Evolutionary conservation across 1,140 invertebrate genomes (phyloP), one percentile per base, ranked within the genome.

Genomic region (Aphelenchoides besseyi): DNA sequence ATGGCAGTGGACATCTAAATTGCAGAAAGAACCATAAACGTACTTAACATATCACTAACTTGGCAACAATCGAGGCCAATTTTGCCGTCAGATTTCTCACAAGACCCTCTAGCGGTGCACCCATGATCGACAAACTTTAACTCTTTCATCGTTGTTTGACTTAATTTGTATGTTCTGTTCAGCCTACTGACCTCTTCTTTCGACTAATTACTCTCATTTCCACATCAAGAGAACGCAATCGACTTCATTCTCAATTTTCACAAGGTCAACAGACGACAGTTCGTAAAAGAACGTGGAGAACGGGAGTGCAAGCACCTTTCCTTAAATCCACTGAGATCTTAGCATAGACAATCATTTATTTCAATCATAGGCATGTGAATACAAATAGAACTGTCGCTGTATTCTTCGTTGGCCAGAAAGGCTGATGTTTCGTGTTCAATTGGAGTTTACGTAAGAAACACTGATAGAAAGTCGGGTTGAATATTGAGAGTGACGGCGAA

Each of bases 1-100:
- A 80, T 41, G 57, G 23, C 8, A 59, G 23, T 9, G 57, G 57
- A 18, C 18, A 41, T 9, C 9, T 59, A 18, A 8, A 59, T 9
- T 59, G 18, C 26, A 18, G 16, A 61, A 29, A 30, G n/a, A 48
- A 16, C 41, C 23, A 12, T 48, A 48, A 12, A 23, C 12, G 12
- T 48, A 12, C 12, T 48, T 48, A 12, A 48, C 41, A 23, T 23
- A 16, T 48, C 41, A 12, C 23, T 48, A 16, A 48, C 41, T 23
- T 48, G 12, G 41, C 41, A 23, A 48, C 23, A 12, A 12, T 16
- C 12, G 12, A 23, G 12, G 41, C 41, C 41, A 48, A 12, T 48
- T 23, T 12, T 12, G 12, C 41, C 12, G 41, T 48, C 12, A 23
- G 12, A 12, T 23, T 23, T 12, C 12, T 23, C 12, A 48, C 41